Conservation (phyloP, 2,113 vertebrate species). For the Plectropomus leopardus region DNA sequence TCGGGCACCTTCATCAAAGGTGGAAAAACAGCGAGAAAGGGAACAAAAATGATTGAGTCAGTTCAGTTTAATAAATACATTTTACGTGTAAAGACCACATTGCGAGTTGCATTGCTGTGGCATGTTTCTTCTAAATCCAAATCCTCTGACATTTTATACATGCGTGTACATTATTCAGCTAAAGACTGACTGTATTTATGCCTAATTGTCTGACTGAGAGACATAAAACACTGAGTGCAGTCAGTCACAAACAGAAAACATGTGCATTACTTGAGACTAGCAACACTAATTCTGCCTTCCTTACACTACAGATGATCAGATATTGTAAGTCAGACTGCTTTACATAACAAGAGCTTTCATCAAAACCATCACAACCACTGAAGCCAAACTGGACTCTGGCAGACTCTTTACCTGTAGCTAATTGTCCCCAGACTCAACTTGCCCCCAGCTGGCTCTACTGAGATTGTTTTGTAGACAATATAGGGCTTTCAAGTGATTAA, state of each 20-base stretch:
- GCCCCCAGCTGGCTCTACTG: background rate
- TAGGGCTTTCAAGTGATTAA: no score
- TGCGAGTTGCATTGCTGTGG: background rate
- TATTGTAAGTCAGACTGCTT: background rate
- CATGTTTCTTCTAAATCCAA: background rate
- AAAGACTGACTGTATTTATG: no score
- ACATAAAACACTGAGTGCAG: no score
- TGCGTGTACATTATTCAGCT: background rate
- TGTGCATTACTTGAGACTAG: background rate
- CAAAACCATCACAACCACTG: background rate
- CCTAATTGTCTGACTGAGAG: no score
- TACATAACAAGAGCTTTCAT: background rate
- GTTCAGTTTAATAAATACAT: no score
- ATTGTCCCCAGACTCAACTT: background rate
- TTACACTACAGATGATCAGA: background rate
- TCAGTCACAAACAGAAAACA: no score
- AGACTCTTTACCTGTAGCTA: background rate
- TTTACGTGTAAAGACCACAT: no score
- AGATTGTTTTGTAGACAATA: background rate
- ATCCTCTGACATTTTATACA: background rate
- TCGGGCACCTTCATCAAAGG: no score
- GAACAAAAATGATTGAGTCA: no score
- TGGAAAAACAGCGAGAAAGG: no score
- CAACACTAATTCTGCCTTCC: background rate
- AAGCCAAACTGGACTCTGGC: background rate